A percentile compares a stretch with the other conserved stretches of the same genome.
phyloP scores from a whole-genome alignment of 2,797 vertebrate species.

The Coregonus sp. region DNA sequence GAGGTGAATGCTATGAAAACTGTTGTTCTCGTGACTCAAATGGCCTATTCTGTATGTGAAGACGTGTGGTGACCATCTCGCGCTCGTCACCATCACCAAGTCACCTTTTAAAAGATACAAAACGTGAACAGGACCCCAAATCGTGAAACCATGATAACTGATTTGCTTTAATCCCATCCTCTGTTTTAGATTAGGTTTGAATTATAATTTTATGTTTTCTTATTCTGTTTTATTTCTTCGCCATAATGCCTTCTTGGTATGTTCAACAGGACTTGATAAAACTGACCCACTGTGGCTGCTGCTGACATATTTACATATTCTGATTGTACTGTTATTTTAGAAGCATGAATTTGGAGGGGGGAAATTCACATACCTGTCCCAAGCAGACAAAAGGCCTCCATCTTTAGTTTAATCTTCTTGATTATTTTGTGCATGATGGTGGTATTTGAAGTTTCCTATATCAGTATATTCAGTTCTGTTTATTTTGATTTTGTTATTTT shows the following conservation, averaged over 20 bases:
- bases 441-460: background rate
- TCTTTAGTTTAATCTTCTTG: background rate
- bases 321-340: background rate
- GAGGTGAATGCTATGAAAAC: background rate
- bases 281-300: conserved; percentile 2
- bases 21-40: conserved; percentile 17
- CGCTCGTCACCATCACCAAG: background rate
- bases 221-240: background rate
- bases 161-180: background rate
- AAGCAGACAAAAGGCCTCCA: background rate
- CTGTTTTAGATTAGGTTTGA: background rate
- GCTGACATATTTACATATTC: background rate
- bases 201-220: background rate
- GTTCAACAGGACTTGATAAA: background rate
- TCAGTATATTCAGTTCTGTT: background rate
- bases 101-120: background rate
- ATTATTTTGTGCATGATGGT: background rate
- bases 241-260: conserved; percentile 6
- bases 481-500: background rate
- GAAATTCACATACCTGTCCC: background rate
- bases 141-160: background rate
- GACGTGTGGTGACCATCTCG: background rate
- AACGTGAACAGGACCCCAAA: background rate
- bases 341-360: background rate
- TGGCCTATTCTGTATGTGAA: conserved; percentile 30